phyloP scores from a whole-genome alignment of 2,888 invertebrate species.

The Leistus spinibarbis region DNA sequence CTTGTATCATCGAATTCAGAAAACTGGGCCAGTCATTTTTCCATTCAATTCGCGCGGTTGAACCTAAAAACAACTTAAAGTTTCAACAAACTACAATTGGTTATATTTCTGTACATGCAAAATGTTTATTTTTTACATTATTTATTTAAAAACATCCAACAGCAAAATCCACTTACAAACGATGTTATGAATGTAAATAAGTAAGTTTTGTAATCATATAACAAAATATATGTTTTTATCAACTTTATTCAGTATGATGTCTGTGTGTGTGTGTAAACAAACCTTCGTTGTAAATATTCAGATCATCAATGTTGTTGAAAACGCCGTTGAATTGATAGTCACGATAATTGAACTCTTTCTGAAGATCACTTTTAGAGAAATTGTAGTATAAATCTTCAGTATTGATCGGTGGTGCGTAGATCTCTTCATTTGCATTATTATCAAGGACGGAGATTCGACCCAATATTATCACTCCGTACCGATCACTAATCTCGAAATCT shows the following conservation, averaged over 20 bases:
- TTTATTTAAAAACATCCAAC: too few species aligned
- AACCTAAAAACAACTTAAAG: slow-evolving; percentile 43
- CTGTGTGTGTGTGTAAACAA: too few species aligned
- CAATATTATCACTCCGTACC: slow-evolving; percentile 71
- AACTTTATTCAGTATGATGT: too few species aligned
- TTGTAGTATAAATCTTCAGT: slow-evolving; percentile 57
- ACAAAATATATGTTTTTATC: too few species aligned
- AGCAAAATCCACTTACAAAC: too few species aligned
- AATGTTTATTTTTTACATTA: too few species aligned
- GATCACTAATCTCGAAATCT: slow-evolving; percentile 55
- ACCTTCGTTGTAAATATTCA: slow-evolving; percentile 54
- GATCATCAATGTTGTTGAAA: slow-evolving; percentile 50
- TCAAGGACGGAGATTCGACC: slow-evolving; percentile 69
- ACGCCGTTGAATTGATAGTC: slow-evolving; percentile 63
- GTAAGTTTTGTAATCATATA: too few species aligned
- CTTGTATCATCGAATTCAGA: slow-evolving; percentile 88
- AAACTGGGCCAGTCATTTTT: slow-evolving; percentile 81
- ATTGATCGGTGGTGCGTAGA: slow-evolving; percentile 58
- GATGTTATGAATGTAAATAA: too few species aligned
- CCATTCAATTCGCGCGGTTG: slow-evolving; percentile 48
- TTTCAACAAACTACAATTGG: too few species aligned
- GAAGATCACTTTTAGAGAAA: slow-evolving; percentile 68
- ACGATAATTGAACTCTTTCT: slow-evolving; percentile 72
- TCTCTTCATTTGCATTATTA: slow-evolving; percentile 62
- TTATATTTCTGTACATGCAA: too few species aligned